Percentiles rank a stretch among this genome's conserved stretches.
These are phyloP conservation scores for Crax fasciolata DNA, from an alignment of 2,797 vertebrate species.

Conservation along the genomic window DNA sequence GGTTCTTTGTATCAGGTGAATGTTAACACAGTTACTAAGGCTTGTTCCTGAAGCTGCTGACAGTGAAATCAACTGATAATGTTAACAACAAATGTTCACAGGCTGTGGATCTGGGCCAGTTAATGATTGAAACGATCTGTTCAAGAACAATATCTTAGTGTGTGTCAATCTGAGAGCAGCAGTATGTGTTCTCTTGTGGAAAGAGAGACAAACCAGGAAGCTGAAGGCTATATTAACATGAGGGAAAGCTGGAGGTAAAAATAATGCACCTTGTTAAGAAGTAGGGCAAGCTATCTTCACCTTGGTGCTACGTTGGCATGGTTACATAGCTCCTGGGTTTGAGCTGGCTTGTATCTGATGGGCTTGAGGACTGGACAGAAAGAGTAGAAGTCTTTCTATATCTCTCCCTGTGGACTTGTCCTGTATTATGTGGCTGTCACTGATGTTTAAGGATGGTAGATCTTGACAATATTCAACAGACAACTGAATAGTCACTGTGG, in stretches of 20 bases:
- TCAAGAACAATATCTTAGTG: not conserved
- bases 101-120: not conserved
- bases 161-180: not conserved
- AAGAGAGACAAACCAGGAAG: not conserved
- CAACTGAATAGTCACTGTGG: not conserved
- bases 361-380: not conserved
- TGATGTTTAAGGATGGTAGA: not conserved
- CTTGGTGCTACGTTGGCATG: not conserved
- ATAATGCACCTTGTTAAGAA: not conserved
- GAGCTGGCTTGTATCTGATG: not conserved
- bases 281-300: not conserved
- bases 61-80: not conserved
- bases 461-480: not conserved
- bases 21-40: not conserved
- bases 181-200: not conserved
- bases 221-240: not conserved
- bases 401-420: not conserved
- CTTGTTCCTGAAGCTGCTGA: not conserved
- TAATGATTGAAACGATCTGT: not conserved
- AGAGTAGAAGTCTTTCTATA: not conserved
- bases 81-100: not conserved
- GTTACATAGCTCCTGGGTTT: not conserved
- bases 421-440: not conserved
- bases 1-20: not conserved
- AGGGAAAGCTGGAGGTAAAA: not conserved